Evolutionary conservation across 2,888 invertebrate species (phyloP).

Genomic region (Graphium colonna): DNA sequence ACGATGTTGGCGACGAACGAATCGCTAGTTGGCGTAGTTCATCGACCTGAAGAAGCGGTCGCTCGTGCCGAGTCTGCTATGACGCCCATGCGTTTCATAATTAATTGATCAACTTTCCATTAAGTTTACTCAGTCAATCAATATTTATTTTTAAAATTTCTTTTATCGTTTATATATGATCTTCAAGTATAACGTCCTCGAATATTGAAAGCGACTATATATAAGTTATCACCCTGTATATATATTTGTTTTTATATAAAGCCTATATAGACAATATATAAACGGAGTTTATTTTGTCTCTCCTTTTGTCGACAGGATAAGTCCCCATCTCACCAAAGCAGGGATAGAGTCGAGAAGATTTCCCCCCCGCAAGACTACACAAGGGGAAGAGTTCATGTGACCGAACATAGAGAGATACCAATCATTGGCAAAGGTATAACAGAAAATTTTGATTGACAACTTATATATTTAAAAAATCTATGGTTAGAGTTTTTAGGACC

Average conservation of each 20-base stretch:
- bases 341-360: conserved; percentile 41
- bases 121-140: too few species aligned
- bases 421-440: not conserved
- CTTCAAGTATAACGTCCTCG: too few species aligned
- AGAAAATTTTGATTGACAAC: too few species aligned
- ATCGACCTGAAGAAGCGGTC: not conserved
- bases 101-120: not conserved
- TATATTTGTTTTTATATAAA: not conserved
- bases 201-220: too few species aligned
- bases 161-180: too few species aligned
- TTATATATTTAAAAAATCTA: too few species aligned
- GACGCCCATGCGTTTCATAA: too few species aligned
- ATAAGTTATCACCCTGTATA: not conserved
- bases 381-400: conserved; percentile 22
- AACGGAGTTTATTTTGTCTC: not conserved
- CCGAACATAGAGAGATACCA: conserved; percentile 26
- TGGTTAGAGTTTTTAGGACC: too few species aligned
- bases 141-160: too few species aligned
- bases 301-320: conserved; percentile 57
- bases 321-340: conserved; percentile 43
- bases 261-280: too few species aligned
- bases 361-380: conserved; percentile 42
- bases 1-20: not conserved
- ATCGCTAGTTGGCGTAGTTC: too few species aligned
- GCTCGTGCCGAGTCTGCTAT: too few species aligned